phyloP scores from a whole-genome alignment of 2,888 invertebrate genomes.

The Cyrtodaria siliqua region DNA sequence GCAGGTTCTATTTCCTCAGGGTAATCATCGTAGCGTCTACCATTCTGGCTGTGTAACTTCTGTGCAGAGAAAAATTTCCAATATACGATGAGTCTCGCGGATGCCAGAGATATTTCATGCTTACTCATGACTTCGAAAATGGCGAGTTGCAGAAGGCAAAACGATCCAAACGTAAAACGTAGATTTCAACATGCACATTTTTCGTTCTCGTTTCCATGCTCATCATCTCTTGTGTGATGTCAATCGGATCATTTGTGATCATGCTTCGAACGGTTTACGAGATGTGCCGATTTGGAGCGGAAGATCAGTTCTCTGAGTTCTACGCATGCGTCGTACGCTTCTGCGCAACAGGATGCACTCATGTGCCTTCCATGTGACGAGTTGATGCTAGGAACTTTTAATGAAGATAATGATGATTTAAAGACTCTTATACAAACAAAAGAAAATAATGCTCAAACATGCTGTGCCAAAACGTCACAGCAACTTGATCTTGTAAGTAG shows the following conservation, averaged over 20 bases:
- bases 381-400: conserved; percentile 56
- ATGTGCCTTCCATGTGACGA: conserved; percentile 64
- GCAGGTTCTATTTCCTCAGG: not conserved
- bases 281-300: conserved; percentile 8
- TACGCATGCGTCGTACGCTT: conserved; percentile 13
- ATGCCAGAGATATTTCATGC: not conserved
- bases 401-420: conserved; percentile 57
- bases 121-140: not conserved
- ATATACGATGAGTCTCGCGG: too few relatives aligned
- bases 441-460: conserved; percentile 44
- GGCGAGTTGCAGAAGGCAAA: not conserved
- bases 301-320: not conserved
- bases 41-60: too few relatives aligned
- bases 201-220: conserved; percentile 4
- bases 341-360: conserved; percentile 26
- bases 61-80: too few relatives aligned
- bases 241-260: not conserved
- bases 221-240: not conserved
- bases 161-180: too few relatives aligned
- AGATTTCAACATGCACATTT: conserved; percentile 13
- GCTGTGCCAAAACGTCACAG: conserved; percentile 54
- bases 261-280: not conserved
- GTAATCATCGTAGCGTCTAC: not conserved
- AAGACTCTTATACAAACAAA: conserved; percentile 23
- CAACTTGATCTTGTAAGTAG: conserved; percentile 65